A percentile compares a stretch with the other conserved stretches of the same genome.
Evolutionary conservation across 2,797 vertebrate species (phyloP).

Genomic region (Poeciliopsis paucimaculata): DNA sequence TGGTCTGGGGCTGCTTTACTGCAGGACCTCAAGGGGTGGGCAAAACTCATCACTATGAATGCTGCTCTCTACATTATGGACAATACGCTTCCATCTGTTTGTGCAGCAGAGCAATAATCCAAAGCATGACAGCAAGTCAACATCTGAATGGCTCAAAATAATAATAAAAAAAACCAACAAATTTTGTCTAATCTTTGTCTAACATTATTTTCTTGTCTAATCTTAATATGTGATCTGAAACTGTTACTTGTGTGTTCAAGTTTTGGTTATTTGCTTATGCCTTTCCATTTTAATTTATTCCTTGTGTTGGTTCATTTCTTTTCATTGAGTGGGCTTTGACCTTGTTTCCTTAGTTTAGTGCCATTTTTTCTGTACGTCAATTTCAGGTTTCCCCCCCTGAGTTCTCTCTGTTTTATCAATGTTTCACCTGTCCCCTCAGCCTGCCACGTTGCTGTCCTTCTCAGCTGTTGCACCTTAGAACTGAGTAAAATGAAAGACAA

Average conservation of each 20-base stretch:
- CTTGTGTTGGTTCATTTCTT: not conserved
- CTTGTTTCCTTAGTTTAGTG: no score
- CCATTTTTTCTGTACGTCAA: no score
- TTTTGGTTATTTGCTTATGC: no score
- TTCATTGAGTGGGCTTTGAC: no score
- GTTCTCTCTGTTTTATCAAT: no score
- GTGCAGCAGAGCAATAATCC: not conserved
- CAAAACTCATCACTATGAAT: not conserved
- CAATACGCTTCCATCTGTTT: not conserved
- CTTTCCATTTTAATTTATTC: not conserved
- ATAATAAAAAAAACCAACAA: not conserved
- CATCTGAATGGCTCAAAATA: not conserved
- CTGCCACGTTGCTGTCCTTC: no score
- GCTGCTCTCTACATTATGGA: not conserved
- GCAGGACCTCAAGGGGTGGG: not conserved
- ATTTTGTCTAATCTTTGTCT: no score
- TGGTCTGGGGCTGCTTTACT: no score
- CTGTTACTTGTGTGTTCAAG: not conserved
- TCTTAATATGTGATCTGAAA: not conserved
- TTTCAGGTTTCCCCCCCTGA: no score
- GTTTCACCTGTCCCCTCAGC: no score
- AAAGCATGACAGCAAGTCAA: not conserved
- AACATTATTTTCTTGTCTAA: not conserved
- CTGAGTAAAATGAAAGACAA: no score
- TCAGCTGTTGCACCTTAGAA: no score